Conservation (phyloP, 64 coral and sea anemone species). For the Pocillopora damicornis region DNA sequence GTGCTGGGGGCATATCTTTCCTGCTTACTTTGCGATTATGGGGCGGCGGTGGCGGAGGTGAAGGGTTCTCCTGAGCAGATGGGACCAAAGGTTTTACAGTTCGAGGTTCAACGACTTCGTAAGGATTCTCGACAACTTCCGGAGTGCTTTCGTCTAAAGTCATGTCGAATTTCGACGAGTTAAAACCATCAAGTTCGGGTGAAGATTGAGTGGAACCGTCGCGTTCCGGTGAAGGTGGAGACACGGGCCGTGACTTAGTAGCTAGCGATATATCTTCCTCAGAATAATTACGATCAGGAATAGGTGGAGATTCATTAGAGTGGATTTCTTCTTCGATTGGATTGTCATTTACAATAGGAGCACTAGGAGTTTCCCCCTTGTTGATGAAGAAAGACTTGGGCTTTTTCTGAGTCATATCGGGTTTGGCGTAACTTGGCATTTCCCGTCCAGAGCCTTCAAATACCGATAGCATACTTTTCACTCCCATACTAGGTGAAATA, state of each 20-base stretch:
- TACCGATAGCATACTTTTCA: slow-evolving; percentile 28
- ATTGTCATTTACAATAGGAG: neutral
- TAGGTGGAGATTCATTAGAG: neutral
- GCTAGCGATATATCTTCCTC: slow-evolving; percentile 16
- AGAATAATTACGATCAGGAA: slow-evolving; percentile 22
- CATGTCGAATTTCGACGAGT: neutral
- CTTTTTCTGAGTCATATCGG: slow-evolving; percentile 32
- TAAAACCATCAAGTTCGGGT: neutral
- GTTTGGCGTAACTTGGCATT: slow-evolving; percentile 46
- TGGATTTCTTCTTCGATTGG: neutral
- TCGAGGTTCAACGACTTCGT: slow-evolving; percentile 8
- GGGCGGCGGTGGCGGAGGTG: neutral
- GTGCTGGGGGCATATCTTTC: neutral
- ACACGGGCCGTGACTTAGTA: neutral
- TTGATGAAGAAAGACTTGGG: neutral
- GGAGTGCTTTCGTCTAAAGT: neutral
- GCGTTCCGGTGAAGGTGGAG: neutral
- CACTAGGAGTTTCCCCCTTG: neutral
- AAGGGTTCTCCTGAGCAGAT: neutral
- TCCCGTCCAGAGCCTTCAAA: slow-evolving; percentile 33
- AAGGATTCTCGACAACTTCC: neutral
- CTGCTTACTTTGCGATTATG: neutral
- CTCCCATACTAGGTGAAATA: neutral
- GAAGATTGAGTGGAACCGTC: neutral
- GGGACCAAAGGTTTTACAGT: neutral